Evolutionary conservation across 2,797 vertebrate genomes (phyloP).

Genomic region (Thripadectes ignobilis): DNA sequence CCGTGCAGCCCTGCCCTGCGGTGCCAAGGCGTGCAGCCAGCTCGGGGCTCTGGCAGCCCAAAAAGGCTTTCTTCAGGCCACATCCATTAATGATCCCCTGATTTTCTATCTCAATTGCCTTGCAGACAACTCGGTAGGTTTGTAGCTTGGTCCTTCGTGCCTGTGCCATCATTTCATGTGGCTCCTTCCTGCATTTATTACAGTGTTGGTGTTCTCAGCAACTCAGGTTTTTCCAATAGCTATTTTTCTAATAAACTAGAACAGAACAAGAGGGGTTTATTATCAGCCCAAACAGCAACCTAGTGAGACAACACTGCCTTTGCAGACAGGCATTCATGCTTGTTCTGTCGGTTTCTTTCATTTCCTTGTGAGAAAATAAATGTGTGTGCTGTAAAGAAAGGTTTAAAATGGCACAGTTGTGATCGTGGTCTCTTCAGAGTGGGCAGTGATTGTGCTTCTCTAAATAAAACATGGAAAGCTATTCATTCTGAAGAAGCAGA

Average conservation of each 20-base stretch:
- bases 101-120: background rate
- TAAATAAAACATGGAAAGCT: background rate
- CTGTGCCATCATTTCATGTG: accelerated
- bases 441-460: background rate
- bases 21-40: background rate
- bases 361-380: background rate
- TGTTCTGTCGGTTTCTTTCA: background rate
- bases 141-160: background rate
- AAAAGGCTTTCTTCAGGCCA: background rate
- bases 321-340: background rate
- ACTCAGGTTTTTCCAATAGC: background rate
- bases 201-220: accelerated
- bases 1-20: background rate
- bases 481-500: background rate
- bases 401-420: background rate
- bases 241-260: background rate
- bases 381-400: background rate
- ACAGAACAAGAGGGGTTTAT: background rate
- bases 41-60: background rate
- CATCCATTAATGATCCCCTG: background rate
- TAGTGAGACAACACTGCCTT: background rate
- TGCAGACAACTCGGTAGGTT: background rate
- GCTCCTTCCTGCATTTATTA: background rate
- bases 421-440: background rate
- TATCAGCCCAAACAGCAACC: background rate